Evolutionary conservation across 1,140 invertebrate genomes (phyloP).

Genomic region (Chrysoperla carnea): DNA sequence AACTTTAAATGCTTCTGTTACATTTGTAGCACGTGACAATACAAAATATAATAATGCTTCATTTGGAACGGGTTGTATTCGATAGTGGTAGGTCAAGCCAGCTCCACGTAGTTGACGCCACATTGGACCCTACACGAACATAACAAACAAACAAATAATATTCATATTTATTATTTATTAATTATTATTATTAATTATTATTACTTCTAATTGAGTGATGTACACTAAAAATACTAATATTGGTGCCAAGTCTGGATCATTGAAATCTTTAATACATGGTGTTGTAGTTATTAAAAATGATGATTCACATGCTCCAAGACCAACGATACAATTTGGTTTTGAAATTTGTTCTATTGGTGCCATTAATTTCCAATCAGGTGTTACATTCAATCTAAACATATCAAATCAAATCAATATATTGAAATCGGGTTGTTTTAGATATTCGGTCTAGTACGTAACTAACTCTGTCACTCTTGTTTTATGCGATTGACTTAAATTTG

Average conservation of each 20-base stretch:
- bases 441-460: too few relatives aligned
- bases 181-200: neutral
- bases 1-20: constrained; percentile 58
- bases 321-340: constrained; percentile 38
- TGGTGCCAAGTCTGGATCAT: constrained; percentile 47
- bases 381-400: constrained; percentile 26
- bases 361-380: constrained; percentile 28
- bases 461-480: too few relatives aligned
- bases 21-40: constrained; percentile 56
- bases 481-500: too few relatives aligned
- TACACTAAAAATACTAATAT: constrained; percentile 69
- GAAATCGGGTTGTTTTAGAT: neutral
- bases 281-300: constrained; percentile 50
- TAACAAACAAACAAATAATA: constrained; percentile 4
- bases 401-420: neutral
- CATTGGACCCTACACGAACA: constrained; percentile 53
- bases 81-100: constrained; percentile 68
- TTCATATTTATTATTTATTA: neutral
- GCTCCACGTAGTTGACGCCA: constrained; percentile 71
- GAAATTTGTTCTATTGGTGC: constrained; percentile 13
- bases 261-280: constrained; percentile 40
- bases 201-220: constrained; percentile 66
- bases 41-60: constrained; percentile 53
- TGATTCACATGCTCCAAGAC: constrained; percentile 70
- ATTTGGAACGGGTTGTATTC: constrained; percentile 36